Base-by-base conservation (phyloP, 2,797 vertebrate species). In the Cyprinella venusta region DNA sequence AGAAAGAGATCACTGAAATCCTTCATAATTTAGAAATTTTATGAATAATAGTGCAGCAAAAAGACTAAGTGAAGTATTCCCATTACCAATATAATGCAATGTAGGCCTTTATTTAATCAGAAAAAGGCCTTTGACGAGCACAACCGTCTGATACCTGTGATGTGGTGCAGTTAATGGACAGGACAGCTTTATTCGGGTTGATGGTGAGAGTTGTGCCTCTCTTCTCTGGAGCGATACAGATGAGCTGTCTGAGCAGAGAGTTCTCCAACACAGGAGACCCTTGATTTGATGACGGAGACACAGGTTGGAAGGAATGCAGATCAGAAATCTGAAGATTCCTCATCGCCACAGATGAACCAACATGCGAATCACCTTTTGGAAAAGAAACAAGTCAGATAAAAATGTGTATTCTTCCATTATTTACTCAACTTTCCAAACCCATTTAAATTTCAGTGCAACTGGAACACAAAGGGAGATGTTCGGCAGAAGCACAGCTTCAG, bases 121-220 rank as follows among this genome's bases (percentile, higher is more conserved):
- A 76, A 19, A 30, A n/a, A 2, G 3, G 13, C 6, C 33, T 6
- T 80, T 48, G 26, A 48, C 0, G 7, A 24, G 21, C 63, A 19
- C 21, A 13, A 15, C 24, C 3, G 0, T 67, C 42, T 19, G 38
- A 38, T 94, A 99, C 97, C 97, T 98, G 92, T 85, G 91, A 93
- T 67, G 95, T 97, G 90, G 87, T 91, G 84, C 86, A 81, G n/a
- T 96, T 91, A 76, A 98, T 92, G 0, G 94, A 96, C 52, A 99
- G 93, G 83, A 96, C 36, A 2, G 93, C 95, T 92, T 95, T 96
- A 91, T 95, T 95, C 19, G 95, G 96, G 87, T 92, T 95, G 54
- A 90, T 89, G 50, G 91, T 87, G 64, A 85, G 68, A 36, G 79
- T 4, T 3, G 56, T 36, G 8, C 52, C 65, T 0, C 63, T 79